Percentiles rank a stretch among this genome's conserved stretches.
Evolutionary conservation across 1,140 invertebrate species (phyloP).

Genomic region (Dinoponera quadriceps): DNA sequence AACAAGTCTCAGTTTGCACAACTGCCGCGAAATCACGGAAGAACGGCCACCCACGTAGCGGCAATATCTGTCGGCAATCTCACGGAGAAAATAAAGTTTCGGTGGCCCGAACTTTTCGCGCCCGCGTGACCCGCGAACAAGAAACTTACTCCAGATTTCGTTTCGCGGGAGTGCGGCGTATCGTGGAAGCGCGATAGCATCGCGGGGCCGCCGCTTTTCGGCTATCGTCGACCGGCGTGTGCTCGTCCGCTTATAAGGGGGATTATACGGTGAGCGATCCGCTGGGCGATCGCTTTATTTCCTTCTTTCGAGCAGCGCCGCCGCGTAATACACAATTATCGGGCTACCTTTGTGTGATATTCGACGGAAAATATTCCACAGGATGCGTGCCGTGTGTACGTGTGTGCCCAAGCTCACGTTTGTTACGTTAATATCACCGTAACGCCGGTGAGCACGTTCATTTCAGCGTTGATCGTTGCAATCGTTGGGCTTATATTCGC

Average conservation of each 20-base stretch:
- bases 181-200: constrained; percentile 18
- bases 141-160: constrained; percentile 47
- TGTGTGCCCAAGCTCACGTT: too few relatives aligned
- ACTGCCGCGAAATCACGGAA: constrained; percentile 24
- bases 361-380: too few relatives aligned
- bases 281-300: constrained; percentile 32
- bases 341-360: too few relatives aligned
- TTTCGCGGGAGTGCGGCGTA: constrained; percentile 10
- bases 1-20: constrained; percentile 23
- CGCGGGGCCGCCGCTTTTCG: constrained; percentile 18
- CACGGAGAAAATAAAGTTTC: constrained; percentile 45
- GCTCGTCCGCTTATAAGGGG: not conserved
- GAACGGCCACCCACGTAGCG: not conserved
- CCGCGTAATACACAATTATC: constrained; percentile 2
- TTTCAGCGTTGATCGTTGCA: too few relatives aligned
- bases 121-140: constrained; percentile 42
- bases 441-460: too few relatives aligned
- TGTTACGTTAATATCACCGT: too few relatives aligned
- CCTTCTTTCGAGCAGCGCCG: not conserved
- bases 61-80: constrained; percentile 51
- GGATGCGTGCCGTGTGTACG: not conserved
- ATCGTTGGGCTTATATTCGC: too few relatives aligned
- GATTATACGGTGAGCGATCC: constrained; percentile 24
- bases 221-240: constrained; percentile 26
- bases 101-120: constrained; percentile 32